A percentile compares a stretch with the other conserved stretches of the same genome.
These are phyloP conservation scores for Slavum lentiscoides DNA, from an alignment of 2,888 invertebrate species.

Conservation along the genomic window DNA sequence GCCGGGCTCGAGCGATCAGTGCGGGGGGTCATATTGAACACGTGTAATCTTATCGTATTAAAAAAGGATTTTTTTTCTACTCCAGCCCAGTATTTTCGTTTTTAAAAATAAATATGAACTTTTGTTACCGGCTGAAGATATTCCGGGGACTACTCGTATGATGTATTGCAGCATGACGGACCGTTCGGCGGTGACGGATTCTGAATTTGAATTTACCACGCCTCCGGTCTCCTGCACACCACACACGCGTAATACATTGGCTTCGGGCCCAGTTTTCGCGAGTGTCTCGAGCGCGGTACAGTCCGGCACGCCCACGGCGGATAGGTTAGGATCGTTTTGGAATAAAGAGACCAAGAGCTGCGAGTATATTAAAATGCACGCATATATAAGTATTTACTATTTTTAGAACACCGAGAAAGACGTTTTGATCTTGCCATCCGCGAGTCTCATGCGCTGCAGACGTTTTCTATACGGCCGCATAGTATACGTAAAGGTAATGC, in stretches of 20 bases:
- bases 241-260: not conserved
- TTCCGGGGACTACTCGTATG: not conserved
- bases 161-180: not conserved
- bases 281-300: not conserved
- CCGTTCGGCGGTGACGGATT: not conserved
- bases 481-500: too few species aligned
- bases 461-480: not conserved
- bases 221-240: not conserved
- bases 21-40: too few species aligned
- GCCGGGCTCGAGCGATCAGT: too few species aligned
- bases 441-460: not conserved
- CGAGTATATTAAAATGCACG: not conserved
- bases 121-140: not conserved
- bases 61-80: too few species aligned
- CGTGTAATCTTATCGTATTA: too few species aligned
- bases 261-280: constrained; percentile 17
- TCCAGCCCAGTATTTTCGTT: too few species aligned
- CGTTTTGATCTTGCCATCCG: not conserved
- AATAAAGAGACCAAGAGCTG: not conserved
- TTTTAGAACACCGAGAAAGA: constrained; percentile 4
- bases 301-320: not conserved
- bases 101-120: too few species aligned
- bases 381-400: not conserved
- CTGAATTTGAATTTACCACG: not conserved
- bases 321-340: not conserved